phyloP scores from a whole-genome alignment of 2,888 invertebrate species.

The Cyclophora punctaria region DNA sequence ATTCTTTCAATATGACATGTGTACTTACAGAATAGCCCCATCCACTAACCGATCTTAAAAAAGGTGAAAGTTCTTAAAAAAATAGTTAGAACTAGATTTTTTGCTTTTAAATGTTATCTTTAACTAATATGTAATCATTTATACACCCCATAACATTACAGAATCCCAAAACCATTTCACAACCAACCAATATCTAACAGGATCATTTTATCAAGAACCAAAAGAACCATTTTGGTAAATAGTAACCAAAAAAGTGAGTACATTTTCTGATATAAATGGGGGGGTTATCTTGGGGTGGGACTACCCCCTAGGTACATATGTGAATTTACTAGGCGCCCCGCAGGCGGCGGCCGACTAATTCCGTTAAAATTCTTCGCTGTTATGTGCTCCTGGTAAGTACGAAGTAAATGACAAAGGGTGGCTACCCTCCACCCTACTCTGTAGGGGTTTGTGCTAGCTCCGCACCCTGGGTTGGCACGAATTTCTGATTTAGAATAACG shows the following conservation, averaged over 20 bases:
- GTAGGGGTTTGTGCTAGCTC: conserved; percentile 25
- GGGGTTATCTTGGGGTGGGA: conserved; percentile 10
- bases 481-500: conserved; percentile 1
- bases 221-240: background rate
- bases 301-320: conserved; percentile 45
- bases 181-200: too few relatives aligned
- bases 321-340: conserved; percentile 72
- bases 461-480: conserved; percentile 40
- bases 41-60: too few relatives aligned
- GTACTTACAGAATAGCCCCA: too few relatives aligned
- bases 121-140: too few relatives aligned
- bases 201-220: too few relatives aligned
- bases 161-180: too few relatives aligned
- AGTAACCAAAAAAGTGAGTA: background rate
- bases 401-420: conserved; percentile 60
- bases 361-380: conserved; percentile 70
- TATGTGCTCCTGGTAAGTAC: conserved; percentile 68
- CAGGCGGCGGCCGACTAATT: conserved; percentile 69
- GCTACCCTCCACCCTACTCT: conserved; percentile 11
- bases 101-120: too few relatives aligned
- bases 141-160: too few relatives aligned
- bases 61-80: too few relatives aligned
- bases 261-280: conserved; percentile 1
- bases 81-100: too few relatives aligned
- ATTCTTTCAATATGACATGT: too few relatives aligned